Base-by-base conservation (phyloP, 2,888 invertebrate genomes). In the Noctua janthe region DNA sequence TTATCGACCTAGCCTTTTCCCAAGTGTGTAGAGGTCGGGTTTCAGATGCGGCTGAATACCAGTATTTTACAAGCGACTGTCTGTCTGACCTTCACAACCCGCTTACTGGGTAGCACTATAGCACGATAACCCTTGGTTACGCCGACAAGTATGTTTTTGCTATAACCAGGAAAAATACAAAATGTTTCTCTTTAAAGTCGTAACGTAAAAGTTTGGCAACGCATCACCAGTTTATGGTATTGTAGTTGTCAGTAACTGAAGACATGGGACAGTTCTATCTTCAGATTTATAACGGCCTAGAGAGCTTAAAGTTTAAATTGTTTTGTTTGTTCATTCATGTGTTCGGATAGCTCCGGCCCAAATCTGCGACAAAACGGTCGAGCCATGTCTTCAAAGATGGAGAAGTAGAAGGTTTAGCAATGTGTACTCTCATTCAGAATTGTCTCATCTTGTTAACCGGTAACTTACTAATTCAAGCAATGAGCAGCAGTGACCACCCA, bases 401-500 rank as follows among this genome's bases (percentile, higher is more conserved):
- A 62, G 13, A 62, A 15, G 43, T 20, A 56, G 29, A 29, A 64
- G 29, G 17, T 15, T 62, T 35, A 8, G 64, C 66, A 20, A 39
- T 39, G 1, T 20, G 64, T 35, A 35, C 39, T 35, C 10, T 35
- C 5, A 62, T 64, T 64, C 35, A 64, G 64, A 62, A 59, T 5
- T 11, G 5, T 15, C 29, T 59, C 23, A 29, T 15, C 7, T 64
- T 64, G 35, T 64, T 0, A 35, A 35, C 10, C 20, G 35, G 3
- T 15, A 56, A 93, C 97, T 94, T 90, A 97, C 97, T 96, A 97
- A 88, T 96, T 97, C 67, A 97, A 91, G 71, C 97, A 97, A 89
- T 97, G 97, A 0, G 97, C 97, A 0, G 97, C 97, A 0, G 97
- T 97, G 0, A 97, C 79, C 8, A 97, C 92, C 97, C 97, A 97